phyloP scores from a whole-genome alignment of 2,113 vertebrate species.

The Salvelinus alpinus region DNA sequence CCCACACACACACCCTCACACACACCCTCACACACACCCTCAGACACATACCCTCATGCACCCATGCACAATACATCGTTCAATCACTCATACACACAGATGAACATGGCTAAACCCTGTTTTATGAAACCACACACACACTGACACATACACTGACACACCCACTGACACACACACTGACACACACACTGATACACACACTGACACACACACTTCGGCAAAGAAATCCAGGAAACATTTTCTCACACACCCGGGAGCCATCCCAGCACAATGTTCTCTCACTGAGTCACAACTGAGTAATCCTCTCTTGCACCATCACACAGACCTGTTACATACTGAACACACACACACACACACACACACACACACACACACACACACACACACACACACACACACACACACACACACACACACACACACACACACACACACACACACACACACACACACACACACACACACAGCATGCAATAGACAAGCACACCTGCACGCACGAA shows the following conservation, averaged over 20 bases:
- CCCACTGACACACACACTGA: background rate
- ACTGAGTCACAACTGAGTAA: conserved; percentile 65
- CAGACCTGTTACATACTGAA: conserved; percentile 39
- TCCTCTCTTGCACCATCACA: conserved; percentile 49
- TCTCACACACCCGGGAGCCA: background rate
- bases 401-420: too few species aligned
- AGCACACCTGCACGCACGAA: conserved; percentile 8
- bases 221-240: background rate
- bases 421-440: too few species aligned
- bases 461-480: background rate
- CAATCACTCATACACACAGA: too few species aligned
- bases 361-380: background rate
- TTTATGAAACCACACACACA: too few species aligned
- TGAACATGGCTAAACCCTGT: too few species aligned
- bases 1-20: too few species aligned
- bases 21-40: too few species aligned
- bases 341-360: conserved; percentile 20
- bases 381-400: too few species aligned
- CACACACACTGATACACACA: background rate
- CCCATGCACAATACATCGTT: background rate
- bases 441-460: too few species aligned
- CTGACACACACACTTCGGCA: background rate
- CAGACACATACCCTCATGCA: background rate
- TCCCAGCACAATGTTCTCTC: conserved; percentile 68
- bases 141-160: background rate